Conservation (phyloP, 2,888 invertebrate species). For the Calliphora vomitoria region DNA sequence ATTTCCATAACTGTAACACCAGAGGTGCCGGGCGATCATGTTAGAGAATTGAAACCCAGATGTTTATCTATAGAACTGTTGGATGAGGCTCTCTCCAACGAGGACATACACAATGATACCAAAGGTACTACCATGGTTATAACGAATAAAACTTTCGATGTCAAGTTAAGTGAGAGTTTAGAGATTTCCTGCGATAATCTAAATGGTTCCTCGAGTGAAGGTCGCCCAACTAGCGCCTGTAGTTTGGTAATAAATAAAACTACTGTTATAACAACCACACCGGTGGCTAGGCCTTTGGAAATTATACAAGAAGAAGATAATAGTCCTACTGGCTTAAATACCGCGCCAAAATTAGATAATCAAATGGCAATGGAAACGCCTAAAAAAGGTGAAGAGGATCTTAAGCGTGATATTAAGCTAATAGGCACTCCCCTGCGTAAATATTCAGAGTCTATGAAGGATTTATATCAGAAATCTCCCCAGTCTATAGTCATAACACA, state of each 20-base stretch:
- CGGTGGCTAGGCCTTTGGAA: slow-evolving; percentile 78
- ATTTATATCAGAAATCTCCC: slow-evolving; percentile 80
- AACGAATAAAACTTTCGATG: slow-evolving; percentile 82
- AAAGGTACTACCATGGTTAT: slow-evolving; percentile 65
- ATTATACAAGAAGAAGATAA: slow-evolving; percentile 82
- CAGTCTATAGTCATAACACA: slow-evolving; percentile 79
- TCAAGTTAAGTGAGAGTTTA: slow-evolving; percentile 77
- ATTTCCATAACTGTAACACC: slow-evolving; percentile 21
- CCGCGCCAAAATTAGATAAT: slow-evolving; percentile 10
- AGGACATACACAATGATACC: slow-evolving; percentile 66
- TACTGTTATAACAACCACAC: slow-evolving; percentile 77
- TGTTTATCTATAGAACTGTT: slow-evolving; percentile 76
- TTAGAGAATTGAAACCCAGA: slow-evolving; percentile 78
- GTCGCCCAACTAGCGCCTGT: slow-evolving; percentile 46
- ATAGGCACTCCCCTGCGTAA: slow-evolving; percentile 83
- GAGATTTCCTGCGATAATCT: slow-evolving; percentile 77
- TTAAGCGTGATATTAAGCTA: slow-evolving; percentile 82
- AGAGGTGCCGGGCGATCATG: slow-evolving; percentile 2
- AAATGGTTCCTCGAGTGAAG: slow-evolving; percentile 73
- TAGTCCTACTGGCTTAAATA: slow-evolving; percentile 5
- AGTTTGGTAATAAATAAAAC: slow-evolving; percentile 79
- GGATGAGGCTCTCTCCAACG: slow-evolving; percentile 39
- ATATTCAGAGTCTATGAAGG: slow-evolving; percentile 83
- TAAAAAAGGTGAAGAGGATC: slow-evolving; percentile 71
- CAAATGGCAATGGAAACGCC: slow-evolving; percentile 49